Evolutionary conservation across 2,113 vertebrate species (phyloP), one percentile per base, ranked within the genome.

Genomic region (Nerophis ophidion): DNA sequence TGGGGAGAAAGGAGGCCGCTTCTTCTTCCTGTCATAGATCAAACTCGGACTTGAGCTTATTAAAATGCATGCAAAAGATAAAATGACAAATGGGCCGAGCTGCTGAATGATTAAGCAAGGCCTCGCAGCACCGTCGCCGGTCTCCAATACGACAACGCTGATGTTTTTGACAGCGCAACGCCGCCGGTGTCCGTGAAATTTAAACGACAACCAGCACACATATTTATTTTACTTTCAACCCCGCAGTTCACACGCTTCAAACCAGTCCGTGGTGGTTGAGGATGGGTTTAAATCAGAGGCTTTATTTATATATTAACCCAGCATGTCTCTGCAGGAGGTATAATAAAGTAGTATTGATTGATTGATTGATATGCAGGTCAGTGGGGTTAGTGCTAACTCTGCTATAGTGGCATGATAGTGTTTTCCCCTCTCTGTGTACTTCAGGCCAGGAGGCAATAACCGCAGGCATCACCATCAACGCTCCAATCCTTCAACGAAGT

Each of bases 401-500:
- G 81, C 80, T 80, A 71, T 76, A 84, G 83, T 77, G 79, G 80
- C 74, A 79, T 78, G 82, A 82, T 71, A 78, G 84, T 72, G 4
- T 68, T 77, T 75, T 74, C 65, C 58, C 55, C 66, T 60, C 57
- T 71, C 50, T 81, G 81, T 87, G 83, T 77, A 81, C 84, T 79
- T 83, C 68, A 73, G 81, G 68, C 80, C 36, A 57, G 75, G 65
- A 83, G 72, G 81, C 76, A 79, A 86, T 88, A 82, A 89, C 77
- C 73, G 55, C 72, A 82, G 77, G 81, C 79, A 81, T 71, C 68
- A 63, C 68, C 84, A 82, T 85, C 77, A 85, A 77, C 79, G 75
- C 79, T 81, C 79, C 80, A 82, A 82, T 85, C 82, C 77, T 84
- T 89, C 91, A 87, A 84, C 66, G 88, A 87, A 77, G 85, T 92